Evolutionary conservation across 1,140 invertebrate genomes (phyloP), one percentile per base, ranked within the genome.

Genomic region (Scaptomyza graminum): DNA sequence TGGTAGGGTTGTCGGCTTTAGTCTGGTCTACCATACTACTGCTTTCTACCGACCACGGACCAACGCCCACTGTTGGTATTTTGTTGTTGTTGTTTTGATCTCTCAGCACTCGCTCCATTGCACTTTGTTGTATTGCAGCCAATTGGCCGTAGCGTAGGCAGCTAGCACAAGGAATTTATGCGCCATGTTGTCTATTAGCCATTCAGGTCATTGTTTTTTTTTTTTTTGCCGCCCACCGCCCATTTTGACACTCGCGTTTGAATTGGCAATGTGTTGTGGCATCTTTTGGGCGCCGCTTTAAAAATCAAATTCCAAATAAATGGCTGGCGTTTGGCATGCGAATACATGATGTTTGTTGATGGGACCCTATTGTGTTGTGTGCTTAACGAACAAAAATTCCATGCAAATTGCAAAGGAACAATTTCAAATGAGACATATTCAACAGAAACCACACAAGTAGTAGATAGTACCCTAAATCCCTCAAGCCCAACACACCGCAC

Each of bases 51-150:
- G 54, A 3, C 6, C 25, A 5, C 49, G 12, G 13, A 16, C 7
- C 46, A 51, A 1, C n/a, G 25, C 39, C 56, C 43, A 49, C 49
- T 50, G 61, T 52, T 66, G 34, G 46, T 50, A 52, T 63, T 51
- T 46, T 65, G 52, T 60, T 46, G 22, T 70, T 75, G 49, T 73
- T 34, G 28, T 34, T 34, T 73, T 62, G 61, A 28, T 34, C 57
- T 50, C 13, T 72, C 73, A 52, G 31, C 73, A 65, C 56, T 79
- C 76, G 83, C 68, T 88, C 67, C 76, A 70, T 64, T 90, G 87
- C 87, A 90, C 83, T 90, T 90, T 83, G 79, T 80, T 90, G 84
- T 83, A 90, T 90, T 90, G 88, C 89, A 90, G 74, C 76, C 87
- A 90, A 90, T 90, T 90, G 87, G 77, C 73, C 88, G 73, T 90